Base-by-base conservation (phyloP, 2,113 vertebrate species). In the Thomomys bottae region DNA sequence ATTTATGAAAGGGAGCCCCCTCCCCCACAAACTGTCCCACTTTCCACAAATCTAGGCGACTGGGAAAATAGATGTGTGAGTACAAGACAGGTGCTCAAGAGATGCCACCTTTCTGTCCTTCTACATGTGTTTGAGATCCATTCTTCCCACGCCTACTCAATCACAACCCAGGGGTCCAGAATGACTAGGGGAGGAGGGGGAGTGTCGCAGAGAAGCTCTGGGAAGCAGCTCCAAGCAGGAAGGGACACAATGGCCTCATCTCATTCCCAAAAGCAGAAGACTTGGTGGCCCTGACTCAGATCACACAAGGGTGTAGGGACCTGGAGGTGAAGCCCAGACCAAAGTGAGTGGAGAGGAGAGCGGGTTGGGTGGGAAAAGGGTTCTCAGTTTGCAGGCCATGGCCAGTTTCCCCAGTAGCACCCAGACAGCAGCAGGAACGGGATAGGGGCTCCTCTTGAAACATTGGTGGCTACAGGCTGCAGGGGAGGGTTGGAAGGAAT, bases 361-460 rank as follows among this genome's bases (percentile, higher is more conserved):
- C 21, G 26, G 87, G 57, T 7, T 79, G 79, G 75, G 83, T 61
- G 82, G 92, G 78, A 75, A 83, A 82, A 78, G 95, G 95, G 80
- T 95, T 96, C 96, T 94, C 95, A 96, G 96, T 97, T 96, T 96
- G 96, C 92, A 97, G 94, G 95, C 96, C 96, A 92, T 89, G 95
- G 93, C 96, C 96, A 96, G 96, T 97, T 96, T 96, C 96, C 96
- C 96, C 96, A 95, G 95, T 97, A 97, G 96, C 96, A 97, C 96
- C 96, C 96, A 97, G 96, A 97, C 96, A 96, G 96, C 96, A 97
- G 96, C 96, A 96, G 96, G 96, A 97, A 94, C 95, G 90, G 96
- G 96, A 93, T 66, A 18, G 88, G 96, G 96, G 96, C 96, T 96
- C 96, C 96, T 96, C 96, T 97, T 96, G 96, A 96, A 96, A 97